Conservation (phyloP, 2,797 vertebrate genomes). For the Champsocephalus gunnari region DNA sequence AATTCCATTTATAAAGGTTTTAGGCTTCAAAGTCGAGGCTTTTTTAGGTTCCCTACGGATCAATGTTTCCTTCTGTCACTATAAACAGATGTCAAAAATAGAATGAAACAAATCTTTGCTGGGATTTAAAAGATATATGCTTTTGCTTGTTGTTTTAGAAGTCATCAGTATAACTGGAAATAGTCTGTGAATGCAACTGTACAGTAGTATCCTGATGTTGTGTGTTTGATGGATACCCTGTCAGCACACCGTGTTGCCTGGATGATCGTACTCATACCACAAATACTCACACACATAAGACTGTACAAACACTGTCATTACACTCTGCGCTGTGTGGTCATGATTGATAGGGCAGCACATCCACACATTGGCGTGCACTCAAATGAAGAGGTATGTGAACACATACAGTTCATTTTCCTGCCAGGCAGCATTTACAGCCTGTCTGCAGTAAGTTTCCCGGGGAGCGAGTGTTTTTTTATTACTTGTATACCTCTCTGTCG, state of each 20-base stretch:
- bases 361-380: neutral
- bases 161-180: slow-evolving; percentile 6
- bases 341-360: slow-evolving; percentile 42
- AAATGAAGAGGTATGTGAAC: slow-evolving; percentile 21
- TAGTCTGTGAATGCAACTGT: slow-evolving; percentile 11
- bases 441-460: slow-evolving; percentile 3
- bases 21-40: neutral
- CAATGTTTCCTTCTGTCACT: neutral
- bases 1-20: neutral
- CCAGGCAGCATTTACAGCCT: slow-evolving; percentile 10
- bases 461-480: slow-evolving; percentile 13
- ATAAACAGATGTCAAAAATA: neutral
- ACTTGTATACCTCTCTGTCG: neutral
- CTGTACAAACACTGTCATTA: slow-evolving; percentile 17
- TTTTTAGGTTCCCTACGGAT: neutral
- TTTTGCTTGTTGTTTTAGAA: neutral
- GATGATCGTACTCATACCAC: slow-evolving; percentile 15
- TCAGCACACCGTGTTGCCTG: slow-evolving; percentile 15
- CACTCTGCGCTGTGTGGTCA: slow-evolving; percentile 27
- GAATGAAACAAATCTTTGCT: neutral
- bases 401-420: slow-evolving; percentile 3
- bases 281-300: neutral
- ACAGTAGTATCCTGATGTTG: slow-evolving; percentile 28
- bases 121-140: neutral
- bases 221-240: slow-evolving; percentile 49